phyloP scores from a whole-genome alignment of 2,888 invertebrate species.

The Ectemnius cavifrons region DNA sequence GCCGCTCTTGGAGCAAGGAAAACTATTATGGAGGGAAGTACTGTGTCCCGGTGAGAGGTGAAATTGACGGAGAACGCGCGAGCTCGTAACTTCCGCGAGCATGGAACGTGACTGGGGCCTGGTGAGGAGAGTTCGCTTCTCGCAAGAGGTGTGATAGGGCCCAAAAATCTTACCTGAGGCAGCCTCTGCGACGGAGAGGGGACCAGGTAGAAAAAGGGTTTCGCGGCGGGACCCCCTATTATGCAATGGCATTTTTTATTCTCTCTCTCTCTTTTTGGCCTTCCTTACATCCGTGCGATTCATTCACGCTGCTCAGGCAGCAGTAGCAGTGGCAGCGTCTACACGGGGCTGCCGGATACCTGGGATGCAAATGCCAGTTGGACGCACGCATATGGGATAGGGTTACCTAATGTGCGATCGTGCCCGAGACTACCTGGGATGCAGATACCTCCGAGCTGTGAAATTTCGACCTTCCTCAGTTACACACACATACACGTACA shows the following conservation, averaged over 20 bases:
- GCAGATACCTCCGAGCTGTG: slow-evolving; percentile 50
- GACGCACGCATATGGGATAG: slow-evolving; percentile 19
- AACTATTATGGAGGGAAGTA: neutral
- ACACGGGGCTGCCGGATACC: slow-evolving; percentile 44
- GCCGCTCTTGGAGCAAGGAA: neutral
- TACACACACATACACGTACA: neutral
- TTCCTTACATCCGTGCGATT: slow-evolving; percentile 45
- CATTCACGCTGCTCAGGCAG: slow-evolving; percentile 46
- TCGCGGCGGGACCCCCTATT: slow-evolving; percentile 60
- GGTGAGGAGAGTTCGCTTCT: slow-evolving; percentile 56
- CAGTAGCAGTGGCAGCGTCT: slow-evolving; percentile 13
- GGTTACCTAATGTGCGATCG: slow-evolving; percentile 33
- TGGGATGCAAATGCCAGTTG: slow-evolving; percentile 65
- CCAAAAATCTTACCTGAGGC: slow-evolving; percentile 76
- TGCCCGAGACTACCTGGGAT: slow-evolving; percentile 57
- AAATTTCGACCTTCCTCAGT: slow-evolving; percentile 12
- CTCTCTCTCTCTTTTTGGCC: slow-evolving; percentile 10
- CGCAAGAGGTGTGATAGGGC: slow-evolving; percentile 74
- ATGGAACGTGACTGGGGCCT: slow-evolving; percentile 63
- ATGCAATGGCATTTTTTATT: slow-evolving; percentile 64
- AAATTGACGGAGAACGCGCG: slow-evolving; percentile 12
- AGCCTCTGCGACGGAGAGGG: slow-evolving; percentile 68
- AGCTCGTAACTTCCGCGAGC: slow-evolving; percentile 62
- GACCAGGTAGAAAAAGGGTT: slow-evolving; percentile 76
- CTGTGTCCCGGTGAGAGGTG: neutral